Percentiles rank a stretch among this genome's conserved stretches.
These are phyloP conservation scores for Cyprinodon tularosa DNA, from an alignment of 2,113 vertebrate species.

Conservation along the genomic window DNA sequence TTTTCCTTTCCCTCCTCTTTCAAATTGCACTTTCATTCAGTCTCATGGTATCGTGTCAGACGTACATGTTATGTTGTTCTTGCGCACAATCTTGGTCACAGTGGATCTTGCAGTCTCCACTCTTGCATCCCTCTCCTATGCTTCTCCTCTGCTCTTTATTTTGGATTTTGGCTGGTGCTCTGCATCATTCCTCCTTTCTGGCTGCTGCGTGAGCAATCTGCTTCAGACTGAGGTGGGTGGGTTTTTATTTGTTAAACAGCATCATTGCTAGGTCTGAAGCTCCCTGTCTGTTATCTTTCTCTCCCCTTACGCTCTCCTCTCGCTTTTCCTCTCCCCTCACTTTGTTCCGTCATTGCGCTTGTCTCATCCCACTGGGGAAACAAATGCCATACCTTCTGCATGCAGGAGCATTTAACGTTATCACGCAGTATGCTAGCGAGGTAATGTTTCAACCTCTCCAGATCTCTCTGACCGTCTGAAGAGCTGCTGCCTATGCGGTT, in stretches of 20 bases:
- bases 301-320: constrained; percentile 15
- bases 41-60: constrained; percentile 44
- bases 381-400: constrained; percentile 29
- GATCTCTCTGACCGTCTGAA: constrained; percentile 31
- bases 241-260: constrained; percentile 37
- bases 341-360: constrained; percentile 41
- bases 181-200: constrained; percentile 56
- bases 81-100: constrained; percentile 35
- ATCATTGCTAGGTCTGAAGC: constrained; percentile 54
- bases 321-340: constrained; percentile 41
- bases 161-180: constrained; percentile 68
- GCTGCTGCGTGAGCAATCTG: constrained; percentile 72
- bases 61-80: constrained; percentile 53
- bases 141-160: constrained; percentile 44
- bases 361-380: constrained; percentile 35
- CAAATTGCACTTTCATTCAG: constrained; percentile 44
- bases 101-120: constrained; percentile 51
- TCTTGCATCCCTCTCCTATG: constrained; percentile 49
- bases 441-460: constrained; percentile 38
- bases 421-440: constrained; percentile 32
- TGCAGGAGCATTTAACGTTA: constrained; percentile 41
- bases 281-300: constrained; percentile 37
- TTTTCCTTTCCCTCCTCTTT: constrained; percentile 27
- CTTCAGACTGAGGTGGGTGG: constrained; percentile 80
- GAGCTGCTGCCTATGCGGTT: constrained; percentile 34